Conservation (phyloP, 2,797 vertebrate species). For the Pseudocheirus occidentalis region DNA sequence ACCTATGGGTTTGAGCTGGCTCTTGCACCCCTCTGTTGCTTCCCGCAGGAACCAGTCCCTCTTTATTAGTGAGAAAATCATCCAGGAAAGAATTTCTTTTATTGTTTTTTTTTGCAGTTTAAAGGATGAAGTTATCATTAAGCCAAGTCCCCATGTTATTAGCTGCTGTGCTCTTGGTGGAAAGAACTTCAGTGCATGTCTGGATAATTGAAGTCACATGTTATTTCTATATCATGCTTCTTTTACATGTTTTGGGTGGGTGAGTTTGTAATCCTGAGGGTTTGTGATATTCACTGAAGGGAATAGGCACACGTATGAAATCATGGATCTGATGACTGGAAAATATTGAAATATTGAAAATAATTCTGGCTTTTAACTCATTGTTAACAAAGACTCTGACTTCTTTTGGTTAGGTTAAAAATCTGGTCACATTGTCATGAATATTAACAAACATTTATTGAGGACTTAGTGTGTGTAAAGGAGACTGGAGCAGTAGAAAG, state of each 20-base stretch:
- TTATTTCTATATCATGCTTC: not conserved
- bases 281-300: not conserved
- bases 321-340: not conserved
- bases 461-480: not conserved
- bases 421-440: not conserved
- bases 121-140: not conserved
- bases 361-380: not conserved
- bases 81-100: not conserved
- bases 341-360: not conserved
- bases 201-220: not conserved
- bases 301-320: not conserved
- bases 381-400: not conserved
- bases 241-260: not conserved
- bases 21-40: not conserved
- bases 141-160: not conserved
- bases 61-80: not conserved
- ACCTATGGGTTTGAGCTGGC: not conserved
- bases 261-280: not conserved
- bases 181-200: not conserved
- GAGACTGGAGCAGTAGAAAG: not conserved
- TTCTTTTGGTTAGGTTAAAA: not conserved
- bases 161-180: not conserved
- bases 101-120: not conserved
- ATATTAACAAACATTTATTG: not conserved
- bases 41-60: not conserved